Evolutionary conservation across 2,113 vertebrate genomes (phyloP).

Genomic region (Tragelaphus imberbis): DNA sequence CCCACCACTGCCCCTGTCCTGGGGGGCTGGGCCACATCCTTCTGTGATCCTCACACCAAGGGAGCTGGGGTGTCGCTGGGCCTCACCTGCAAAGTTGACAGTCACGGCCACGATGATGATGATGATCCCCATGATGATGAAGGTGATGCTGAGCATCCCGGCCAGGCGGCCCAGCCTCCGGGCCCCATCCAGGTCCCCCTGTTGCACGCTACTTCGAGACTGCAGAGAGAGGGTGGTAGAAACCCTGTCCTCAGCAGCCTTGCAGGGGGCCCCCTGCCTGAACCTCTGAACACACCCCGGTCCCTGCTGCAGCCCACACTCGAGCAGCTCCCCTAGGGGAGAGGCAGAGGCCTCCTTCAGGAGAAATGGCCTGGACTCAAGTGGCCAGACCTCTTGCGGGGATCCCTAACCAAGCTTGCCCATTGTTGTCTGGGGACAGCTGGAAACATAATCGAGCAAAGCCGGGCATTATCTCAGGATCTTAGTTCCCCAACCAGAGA

Average conservation of each 20-base stretch:
- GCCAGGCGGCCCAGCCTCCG: constrained; percentile 88
- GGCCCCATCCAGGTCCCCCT: constrained; percentile 87
- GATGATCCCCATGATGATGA: constrained; percentile 85
- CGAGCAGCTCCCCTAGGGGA: background rate
- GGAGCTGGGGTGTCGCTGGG: background rate
- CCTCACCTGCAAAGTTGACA: constrained; percentile 84
- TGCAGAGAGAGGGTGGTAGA: constrained; percentile 64
- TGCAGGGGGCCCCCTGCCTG: background rate
- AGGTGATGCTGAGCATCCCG: constrained; percentile 86
- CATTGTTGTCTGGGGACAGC: background rate
- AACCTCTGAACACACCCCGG: background rate
- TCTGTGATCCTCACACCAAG: rapidly evolving
- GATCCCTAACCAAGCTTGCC: background rate
- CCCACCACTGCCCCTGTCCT: background rate
- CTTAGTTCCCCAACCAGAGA: background rate
- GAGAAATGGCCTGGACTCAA: background rate
- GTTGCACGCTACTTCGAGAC: constrained; percentile 89
- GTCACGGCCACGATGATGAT: constrained; percentile 83
- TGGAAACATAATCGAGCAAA: background rate
- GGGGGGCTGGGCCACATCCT: background rate
- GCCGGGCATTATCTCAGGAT: background rate
- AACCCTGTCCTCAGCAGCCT: background rate
- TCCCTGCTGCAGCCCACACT: background rate
- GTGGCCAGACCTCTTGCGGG: background rate
- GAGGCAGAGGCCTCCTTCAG: background rate